phyloP scores from a whole-genome alignment of 2,113 vertebrate genomes.

The Barnardius zonarius region DNA sequence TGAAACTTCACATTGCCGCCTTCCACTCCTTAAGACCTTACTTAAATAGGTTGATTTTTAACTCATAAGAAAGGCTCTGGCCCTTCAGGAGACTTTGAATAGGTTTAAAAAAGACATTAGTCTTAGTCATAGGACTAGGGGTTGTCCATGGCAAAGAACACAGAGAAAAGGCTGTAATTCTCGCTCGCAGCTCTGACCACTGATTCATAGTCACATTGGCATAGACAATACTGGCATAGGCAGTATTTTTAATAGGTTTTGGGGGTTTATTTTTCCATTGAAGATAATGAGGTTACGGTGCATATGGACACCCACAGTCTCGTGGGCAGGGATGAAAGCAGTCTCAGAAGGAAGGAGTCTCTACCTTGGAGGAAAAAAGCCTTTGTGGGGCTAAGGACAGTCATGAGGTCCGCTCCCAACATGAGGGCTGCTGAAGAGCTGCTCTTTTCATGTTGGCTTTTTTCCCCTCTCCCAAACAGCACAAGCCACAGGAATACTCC shows the following conservation, averaged over 20 bases:
- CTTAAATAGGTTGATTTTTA: constrained; percentile 14
- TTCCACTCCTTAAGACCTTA: not conserved
- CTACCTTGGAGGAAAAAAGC: constrained; percentile 23
- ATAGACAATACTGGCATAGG: constrained; percentile 15
- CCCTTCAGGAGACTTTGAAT: not conserved
- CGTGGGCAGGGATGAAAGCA: constrained; percentile 30
- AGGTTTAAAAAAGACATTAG: not conserved
- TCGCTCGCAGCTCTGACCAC: not conserved
- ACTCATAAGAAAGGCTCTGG: not conserved
- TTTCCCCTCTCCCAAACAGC: not conserved
- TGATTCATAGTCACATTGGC: constrained; percentile 52
- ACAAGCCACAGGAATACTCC: not conserved
- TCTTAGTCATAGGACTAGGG: not conserved
- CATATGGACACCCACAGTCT: not conserved
- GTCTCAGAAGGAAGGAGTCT: not conserved
- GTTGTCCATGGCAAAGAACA: not conserved
- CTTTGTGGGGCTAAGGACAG: not conserved
- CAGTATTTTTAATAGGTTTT: constrained; percentile 33
- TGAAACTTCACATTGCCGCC: not conserved
- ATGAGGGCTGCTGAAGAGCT: not conserved
- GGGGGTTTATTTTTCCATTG: not conserved
- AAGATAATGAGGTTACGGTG: constrained; percentile 26
- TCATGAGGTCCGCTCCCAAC: not conserved
- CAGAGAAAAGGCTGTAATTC: constrained; percentile 12
- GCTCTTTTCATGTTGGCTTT: not conserved